phyloP scores from a whole-genome alignment of 2,797 vertebrate species.

The Enteromius fasciolatus region DNA sequence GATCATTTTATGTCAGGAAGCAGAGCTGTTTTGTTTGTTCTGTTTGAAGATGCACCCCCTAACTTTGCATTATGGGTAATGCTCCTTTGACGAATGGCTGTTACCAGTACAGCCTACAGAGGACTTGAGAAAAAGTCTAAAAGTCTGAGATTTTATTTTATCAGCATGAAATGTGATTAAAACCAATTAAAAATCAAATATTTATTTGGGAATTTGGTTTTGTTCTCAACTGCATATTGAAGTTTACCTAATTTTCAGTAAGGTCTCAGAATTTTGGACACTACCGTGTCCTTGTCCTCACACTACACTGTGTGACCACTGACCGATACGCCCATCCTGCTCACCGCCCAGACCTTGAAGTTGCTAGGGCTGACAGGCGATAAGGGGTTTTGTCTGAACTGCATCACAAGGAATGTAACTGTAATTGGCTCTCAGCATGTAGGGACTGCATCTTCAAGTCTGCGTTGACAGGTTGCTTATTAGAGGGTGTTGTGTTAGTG shows the following conservation, averaged over 20 bases:
- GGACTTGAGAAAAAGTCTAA: background rate
- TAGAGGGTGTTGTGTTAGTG: slow-evolving; percentile 36
- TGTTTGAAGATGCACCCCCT: slow-evolving; percentile 72
- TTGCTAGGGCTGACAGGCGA: background rate
- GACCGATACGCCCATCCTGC: background rate
- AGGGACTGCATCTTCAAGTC: slow-evolving; percentile 59
- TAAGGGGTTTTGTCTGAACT: background rate
- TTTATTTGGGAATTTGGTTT: background rate
- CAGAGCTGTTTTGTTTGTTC: slow-evolving; percentile 46
- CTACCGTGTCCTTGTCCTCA: background rate
- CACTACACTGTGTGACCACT: background rate
- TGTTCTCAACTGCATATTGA: background rate
- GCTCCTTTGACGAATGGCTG: background rate
- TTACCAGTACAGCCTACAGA: slow-evolving; percentile 6
- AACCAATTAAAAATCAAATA: background rate
- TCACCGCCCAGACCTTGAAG: background rate
- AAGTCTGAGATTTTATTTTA: background rate
- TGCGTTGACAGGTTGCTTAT: slow-evolving; percentile 36
- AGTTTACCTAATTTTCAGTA: background rate
- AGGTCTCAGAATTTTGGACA: slow-evolving; percentile 1
- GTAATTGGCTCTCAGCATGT: slow-evolving; percentile 29
- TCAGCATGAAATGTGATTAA: background rate
- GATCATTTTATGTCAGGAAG: slow-evolving; percentile 57
- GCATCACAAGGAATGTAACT: slow-evolving; percentile 13
- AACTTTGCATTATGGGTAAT: slow-evolving; percentile 19